phyloP scores from a whole-genome alignment of 1,140 invertebrate genomes.

The Tyrophagus putrescentiae region DNA sequence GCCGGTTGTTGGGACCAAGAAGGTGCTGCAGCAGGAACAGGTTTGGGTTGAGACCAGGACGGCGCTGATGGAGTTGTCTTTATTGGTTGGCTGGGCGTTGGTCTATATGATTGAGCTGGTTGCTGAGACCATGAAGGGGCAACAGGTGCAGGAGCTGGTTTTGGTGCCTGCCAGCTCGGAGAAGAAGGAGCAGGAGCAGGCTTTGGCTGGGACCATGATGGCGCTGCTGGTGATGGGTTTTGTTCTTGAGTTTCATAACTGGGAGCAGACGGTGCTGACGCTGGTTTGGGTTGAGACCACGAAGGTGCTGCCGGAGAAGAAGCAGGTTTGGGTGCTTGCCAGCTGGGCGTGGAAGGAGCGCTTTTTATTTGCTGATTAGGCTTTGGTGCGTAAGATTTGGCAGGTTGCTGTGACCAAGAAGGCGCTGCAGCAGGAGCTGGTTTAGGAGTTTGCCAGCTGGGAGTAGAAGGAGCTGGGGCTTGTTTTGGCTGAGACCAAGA shows the following conservation, averaged over 20 bases:
- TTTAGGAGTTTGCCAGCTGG: not conserved
- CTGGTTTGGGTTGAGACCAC: conserved; percentile 12
- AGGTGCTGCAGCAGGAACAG: conserved; percentile 26
- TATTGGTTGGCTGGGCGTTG: not conserved
- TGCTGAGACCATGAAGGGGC: conserved; percentile 17
- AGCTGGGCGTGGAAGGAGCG: not conserved
- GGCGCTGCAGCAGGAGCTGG: not conserved
- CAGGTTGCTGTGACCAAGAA: not conserved
- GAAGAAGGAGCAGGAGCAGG: conserved; percentile 6
- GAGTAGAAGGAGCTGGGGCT: conserved; percentile 25
- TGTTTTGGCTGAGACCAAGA: not conserved
- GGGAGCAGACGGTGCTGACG: not conserved
- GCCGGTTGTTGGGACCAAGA: not conserved
- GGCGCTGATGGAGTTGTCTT: not conserved
- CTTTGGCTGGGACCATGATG: not conserved
- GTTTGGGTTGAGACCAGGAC: not conserved
- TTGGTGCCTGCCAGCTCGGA: conserved; percentile 5
- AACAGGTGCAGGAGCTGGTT: conserved; percentile 16
- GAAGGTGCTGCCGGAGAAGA: not conserved
- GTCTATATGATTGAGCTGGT: not conserved
- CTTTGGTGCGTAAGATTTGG: not conserved
- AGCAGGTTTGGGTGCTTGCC: not conserved
- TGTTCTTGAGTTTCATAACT: not conserved
- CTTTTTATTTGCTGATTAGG: not conserved
- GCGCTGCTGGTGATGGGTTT: conserved; percentile 1